Base-by-base conservation (phyloP, 2,113 vertebrate genomes). In the Hemichromis elongatus region DNA sequence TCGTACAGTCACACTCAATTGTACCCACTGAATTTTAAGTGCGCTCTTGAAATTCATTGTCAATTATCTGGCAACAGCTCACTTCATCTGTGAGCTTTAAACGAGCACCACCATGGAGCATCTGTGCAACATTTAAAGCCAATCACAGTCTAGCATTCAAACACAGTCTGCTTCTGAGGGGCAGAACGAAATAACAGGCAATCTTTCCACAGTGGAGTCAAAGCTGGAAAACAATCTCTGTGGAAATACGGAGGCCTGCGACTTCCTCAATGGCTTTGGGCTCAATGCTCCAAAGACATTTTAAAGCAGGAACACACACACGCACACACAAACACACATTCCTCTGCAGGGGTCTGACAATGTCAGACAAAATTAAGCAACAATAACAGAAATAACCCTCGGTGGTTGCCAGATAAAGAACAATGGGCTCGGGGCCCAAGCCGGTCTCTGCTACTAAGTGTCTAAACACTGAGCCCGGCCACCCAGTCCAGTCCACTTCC, bases 351-450 rank as follows among this genome's bases (percentile, higher is more conserved):
- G 90, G 93, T 91, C 91, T 89, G 91, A 96, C 94, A 96, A 95
- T 95, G 95, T 96, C 91, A 90, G 94, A 94, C 94, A 93, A 92
- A 96, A 96, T 96, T 96, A 96, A 94, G 93, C 94, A 96, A 96
- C 94, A 91, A 94, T 93, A 96, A 96, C 96, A 96, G 95, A 96
- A 96, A 96, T 95, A 96, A 95, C 93, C 91, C 90, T 92, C 90
- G 84, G 89, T 79, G 84, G 94, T 94, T 95, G 95, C 94, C 96
- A 95, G 94, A 96, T 94, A 94, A 93, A 97, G 96, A 96, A 97
- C 96, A 97, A 97, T 97, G 94, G 94, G 87, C 91, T 84, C 45
- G 42, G 80, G 93, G 94, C 93, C 91, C 90, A 77, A 91, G 89
- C 87, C 53, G 90, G 90, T 85, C 91, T 85, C 93, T 89, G 94